Base-by-base conservation (phyloP, 2,113 vertebrate species). In the Marmota flaviventris region DNA sequence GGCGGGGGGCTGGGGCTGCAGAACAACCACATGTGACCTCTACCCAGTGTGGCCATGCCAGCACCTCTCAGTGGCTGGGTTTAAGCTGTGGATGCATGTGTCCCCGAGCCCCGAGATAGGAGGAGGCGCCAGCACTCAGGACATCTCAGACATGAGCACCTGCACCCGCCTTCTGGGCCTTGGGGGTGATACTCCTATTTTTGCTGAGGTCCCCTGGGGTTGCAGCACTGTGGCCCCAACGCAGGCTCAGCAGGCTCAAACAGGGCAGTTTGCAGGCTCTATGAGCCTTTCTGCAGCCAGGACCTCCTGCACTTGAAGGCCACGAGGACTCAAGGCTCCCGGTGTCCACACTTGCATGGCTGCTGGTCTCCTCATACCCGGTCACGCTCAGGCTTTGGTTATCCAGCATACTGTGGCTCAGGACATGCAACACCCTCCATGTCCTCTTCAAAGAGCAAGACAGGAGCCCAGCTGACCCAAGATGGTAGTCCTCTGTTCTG, bases 351-450 rank as follows among this genome's bases (percentile, higher is more conserved):
- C 61, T 4, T 3, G 13, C 1, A 1, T 0, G 11, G 42, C 13
- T 37, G 24, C 16, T 20, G 22, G 72, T 32, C 70, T 16, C 29
- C n/a, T 53, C 1, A 0, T 61, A 61, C 58, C 8, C 1, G 3
- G 16, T 42, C 5, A 20, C 2, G 8, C 4, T 34, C 39, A 51
- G 11, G 32, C 3, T 42, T 11, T 37, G 27, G 24, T 3, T 1
- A 1, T 65, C 67, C 18, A 12, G 4, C n/a, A 4, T 16, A 25
- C 2, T 0, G 16, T 29, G 69, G 39, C 14, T 5, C 5, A 2
- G 51, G 70, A 53, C 39, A n/a, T 0, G 5, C 8, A 20, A 1
- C 8, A 1, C 10, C 22, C 25, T 10, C 56, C 22, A 1, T 5
- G 29, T 2, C 0, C 72, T 85, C 53, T 22, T 24, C 4, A 0